Percentiles rank a stretch among this genome's conserved stretches.
Evolutionary conservation across 2,888 invertebrate genomes (phyloP).

Genomic region (Merodon equestris): DNA sequence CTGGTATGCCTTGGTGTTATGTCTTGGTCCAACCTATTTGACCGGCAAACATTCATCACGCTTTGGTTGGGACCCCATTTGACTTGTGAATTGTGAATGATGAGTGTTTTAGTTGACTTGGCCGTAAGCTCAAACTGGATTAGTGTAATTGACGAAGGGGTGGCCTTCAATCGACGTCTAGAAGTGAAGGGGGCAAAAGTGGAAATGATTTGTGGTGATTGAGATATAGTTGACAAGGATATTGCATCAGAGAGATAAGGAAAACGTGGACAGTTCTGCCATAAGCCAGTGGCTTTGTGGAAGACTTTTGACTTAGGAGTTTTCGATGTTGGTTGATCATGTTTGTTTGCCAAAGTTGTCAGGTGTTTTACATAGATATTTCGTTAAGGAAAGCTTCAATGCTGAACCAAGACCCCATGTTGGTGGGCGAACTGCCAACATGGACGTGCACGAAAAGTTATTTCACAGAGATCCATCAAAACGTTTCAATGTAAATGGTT

Average conservation of each 20-base stretch:
- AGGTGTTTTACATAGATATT: too few relatives aligned
- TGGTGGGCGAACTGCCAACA: too few relatives aligned
- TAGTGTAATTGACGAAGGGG: slow-evolving; percentile 22
- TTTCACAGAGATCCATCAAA: too few relatives aligned
- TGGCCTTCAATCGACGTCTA: slow-evolving; percentile 10
- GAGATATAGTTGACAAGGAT: slow-evolving; percentile 52
- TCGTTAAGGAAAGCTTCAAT: too few relatives aligned
- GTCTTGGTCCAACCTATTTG: slow-evolving; percentile 25
- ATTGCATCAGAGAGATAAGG: slow-evolving; percentile 49
- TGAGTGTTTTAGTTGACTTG: slow-evolving; percentile 53
- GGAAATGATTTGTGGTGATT: slow-evolving; percentile 52
- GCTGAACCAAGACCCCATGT: too few relatives aligned
- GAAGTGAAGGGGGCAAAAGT: slow-evolving; percentile 3
- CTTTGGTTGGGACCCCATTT: slow-evolving; percentile 29
- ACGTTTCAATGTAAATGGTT: too few relatives aligned
- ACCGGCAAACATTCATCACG: slow-evolving; percentile 12
- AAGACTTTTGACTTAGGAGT: slow-evolving; percentile 40
- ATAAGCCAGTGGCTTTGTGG: too few relatives aligned
- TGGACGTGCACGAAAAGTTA: too few relatives aligned
- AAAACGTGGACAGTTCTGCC: neutral
- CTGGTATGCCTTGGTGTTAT: slow-evolving; percentile 8
- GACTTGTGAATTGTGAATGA: slow-evolving; percentile 46
- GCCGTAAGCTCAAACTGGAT: slow-evolving; percentile 33
- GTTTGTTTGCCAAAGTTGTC: too few relatives aligned
- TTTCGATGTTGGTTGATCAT: too few relatives aligned